Conservation (phyloP, 2,888 invertebrate species). For the Protophormia terraenovae region DNA sequence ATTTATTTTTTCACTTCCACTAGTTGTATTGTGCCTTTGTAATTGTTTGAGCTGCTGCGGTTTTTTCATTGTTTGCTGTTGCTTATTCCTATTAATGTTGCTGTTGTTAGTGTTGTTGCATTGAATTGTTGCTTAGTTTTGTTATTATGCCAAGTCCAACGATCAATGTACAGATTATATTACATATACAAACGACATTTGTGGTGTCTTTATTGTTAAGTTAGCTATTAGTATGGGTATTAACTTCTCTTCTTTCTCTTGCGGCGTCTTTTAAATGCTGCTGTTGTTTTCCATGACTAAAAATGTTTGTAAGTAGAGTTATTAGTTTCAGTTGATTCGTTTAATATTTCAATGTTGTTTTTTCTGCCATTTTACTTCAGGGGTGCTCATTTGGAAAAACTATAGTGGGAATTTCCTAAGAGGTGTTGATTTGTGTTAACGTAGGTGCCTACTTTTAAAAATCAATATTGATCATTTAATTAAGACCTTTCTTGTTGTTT, state of each 20-base stretch:
- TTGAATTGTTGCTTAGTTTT: constrained; percentile 60
- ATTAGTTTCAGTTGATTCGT: constrained; percentile 20
- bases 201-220: constrained; percentile 53
- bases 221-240: constrained; percentile 15
- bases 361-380: constrained; percentile 4
- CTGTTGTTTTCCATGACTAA: neutral
- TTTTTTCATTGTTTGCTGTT: constrained; percentile 16
- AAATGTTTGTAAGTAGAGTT: too few relatives aligned
- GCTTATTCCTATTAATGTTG: constrained; percentile 17
- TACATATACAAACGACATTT: constrained; percentile 59
- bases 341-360: constrained; percentile 22
- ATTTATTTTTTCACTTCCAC: constrained; percentile 35
- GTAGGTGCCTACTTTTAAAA: neutral
- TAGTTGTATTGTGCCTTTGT: constrained; percentile 15
- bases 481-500: neutral
- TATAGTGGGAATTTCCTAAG: constrained; percentile 6
- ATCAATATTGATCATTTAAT: neutral
- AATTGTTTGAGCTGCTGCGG: constrained; percentile 33
- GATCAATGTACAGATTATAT: constrained; percentile 70
- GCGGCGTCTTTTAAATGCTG: neutral
- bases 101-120: constrained; percentile 37
- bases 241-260: neutral
- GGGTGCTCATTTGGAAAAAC: constrained; percentile 27
- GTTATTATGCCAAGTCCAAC: constrained; percentile 80
- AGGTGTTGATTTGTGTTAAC: neutral